Evolutionary conservation across 1,140 invertebrate species (phyloP).

Genomic region (Saccostrea echinata): DNA sequence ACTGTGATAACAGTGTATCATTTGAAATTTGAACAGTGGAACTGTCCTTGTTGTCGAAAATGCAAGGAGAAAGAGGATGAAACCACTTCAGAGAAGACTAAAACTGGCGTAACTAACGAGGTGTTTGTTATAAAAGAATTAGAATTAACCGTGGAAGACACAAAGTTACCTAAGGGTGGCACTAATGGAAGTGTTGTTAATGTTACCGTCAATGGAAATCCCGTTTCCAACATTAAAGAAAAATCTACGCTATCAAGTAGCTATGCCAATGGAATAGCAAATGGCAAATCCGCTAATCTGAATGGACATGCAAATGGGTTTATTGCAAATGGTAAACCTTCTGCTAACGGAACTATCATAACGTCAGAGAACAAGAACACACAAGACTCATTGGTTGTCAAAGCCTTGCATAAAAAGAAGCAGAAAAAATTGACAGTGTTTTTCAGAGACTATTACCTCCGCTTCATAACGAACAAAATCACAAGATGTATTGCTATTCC

Average conservation of each 20-base stretch:
- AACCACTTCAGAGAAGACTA: background rate
- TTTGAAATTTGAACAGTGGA: constrained; percentile 55
- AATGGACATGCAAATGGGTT: background rate
- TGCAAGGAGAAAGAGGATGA: constrained; percentile 16
- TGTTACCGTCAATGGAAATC: background rate
- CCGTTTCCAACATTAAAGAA: background rate
- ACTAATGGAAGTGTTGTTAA: background rate
- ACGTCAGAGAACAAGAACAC: background rate
- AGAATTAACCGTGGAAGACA: background rate
- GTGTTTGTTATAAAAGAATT: background rate
- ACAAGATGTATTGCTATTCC: constrained; percentile 57
- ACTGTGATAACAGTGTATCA: constrained; percentile 61
- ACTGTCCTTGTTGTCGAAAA: constrained; percentile 52
- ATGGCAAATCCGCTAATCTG: background rate
- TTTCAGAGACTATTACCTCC: constrained; percentile 60
- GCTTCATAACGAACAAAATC: constrained; percentile 63
- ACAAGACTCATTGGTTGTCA: background rate
- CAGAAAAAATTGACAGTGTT: constrained; percentile 57
- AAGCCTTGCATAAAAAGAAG: constrained; percentile 26
- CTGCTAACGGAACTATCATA: background rate
- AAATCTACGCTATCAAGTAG: background rate
- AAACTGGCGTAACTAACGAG: background rate
- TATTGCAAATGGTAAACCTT: background rate
- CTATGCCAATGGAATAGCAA: background rate
- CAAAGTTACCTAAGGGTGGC: background rate